Evolutionary conservation across 2,797 vertebrate species (phyloP).

Genomic region (Gymnopithys bicolor): DNA sequence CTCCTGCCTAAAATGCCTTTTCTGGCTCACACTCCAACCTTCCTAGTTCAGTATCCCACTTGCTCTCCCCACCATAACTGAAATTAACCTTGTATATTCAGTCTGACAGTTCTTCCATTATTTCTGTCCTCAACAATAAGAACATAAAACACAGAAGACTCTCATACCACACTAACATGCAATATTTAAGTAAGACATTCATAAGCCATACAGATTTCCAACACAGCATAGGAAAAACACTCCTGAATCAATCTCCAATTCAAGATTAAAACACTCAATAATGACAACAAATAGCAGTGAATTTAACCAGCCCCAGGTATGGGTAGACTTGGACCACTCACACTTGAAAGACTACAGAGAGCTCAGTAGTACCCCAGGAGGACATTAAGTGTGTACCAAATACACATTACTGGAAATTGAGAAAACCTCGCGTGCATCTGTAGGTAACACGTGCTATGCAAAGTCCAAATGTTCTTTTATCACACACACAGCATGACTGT

Average conservation of each 20-base stretch:
- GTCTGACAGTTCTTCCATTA: neutral
- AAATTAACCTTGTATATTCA: neutral
- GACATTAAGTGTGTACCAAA: neutral
- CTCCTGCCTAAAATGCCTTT: neutral
- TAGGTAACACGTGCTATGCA: neutral
- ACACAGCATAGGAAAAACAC: neutral
- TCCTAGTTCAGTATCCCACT: neutral
- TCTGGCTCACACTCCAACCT: neutral
- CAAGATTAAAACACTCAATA: neutral
- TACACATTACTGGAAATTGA: neutral
- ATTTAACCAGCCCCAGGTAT: neutral
- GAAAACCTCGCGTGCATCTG: rapidly evolving
- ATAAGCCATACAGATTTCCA: neutral
- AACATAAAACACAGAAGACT: neutral
- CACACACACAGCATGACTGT: rapidly evolving
- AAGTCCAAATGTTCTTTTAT: neutral
- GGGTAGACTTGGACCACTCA: neutral
- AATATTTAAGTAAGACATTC: neutral
- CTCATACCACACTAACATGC: neutral
- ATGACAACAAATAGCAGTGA: neutral
- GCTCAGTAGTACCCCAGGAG: neutral
- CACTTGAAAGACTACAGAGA: neutral
- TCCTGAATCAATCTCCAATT: neutral
- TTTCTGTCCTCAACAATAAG: neutral
- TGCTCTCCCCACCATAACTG: neutral